A percentile compares a stretch with the other conserved stretches of the same genome.
These are phyloP conservation scores for Lithobates sylvaticus DNA, from an alignment of 2,797 vertebrate genomes.

Conservation along the genomic window DNA sequence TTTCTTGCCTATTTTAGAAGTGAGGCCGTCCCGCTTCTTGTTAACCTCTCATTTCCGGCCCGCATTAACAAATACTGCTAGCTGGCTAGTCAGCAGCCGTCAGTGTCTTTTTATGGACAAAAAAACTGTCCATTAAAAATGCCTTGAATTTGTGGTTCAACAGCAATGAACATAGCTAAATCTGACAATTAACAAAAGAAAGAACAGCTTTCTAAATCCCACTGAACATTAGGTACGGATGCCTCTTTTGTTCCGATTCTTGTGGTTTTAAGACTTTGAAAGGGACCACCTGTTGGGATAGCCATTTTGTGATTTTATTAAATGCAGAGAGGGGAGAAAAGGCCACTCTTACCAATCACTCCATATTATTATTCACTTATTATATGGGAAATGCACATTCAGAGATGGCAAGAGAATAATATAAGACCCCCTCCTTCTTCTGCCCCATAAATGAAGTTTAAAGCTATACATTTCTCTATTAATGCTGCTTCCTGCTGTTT, in stretches of 20 bases:
- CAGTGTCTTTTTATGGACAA: slow-evolving; percentile 98
- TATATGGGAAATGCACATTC: slow-evolving; percentile 84
- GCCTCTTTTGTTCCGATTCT: slow-evolving; percentile 93
- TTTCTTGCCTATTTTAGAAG: slow-evolving; percentile 73
- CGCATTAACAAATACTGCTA: slow-evolving; percentile 84
- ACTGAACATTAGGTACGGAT: slow-evolving; percentile 99
- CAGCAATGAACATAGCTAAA: slow-evolving; percentile 98
- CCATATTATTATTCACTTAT: slow-evolving; percentile 84
- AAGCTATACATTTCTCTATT: slow-evolving; percentile 75
- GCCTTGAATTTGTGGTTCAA: slow-evolving; percentile 96
- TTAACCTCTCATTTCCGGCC: slow-evolving; percentile 79
- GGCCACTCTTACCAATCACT: slow-evolving; percentile 85
- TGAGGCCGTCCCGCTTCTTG: slow-evolving; percentile 79
- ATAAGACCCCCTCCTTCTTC: slow-evolving; percentile 66
- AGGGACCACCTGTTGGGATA: slow-evolving; percentile 98
- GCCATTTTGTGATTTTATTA: slow-evolving; percentile 84
- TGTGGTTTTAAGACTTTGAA: slow-evolving; percentile 93
- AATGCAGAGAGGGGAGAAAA: slow-evolving; percentile 82
- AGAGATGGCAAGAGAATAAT: slow-evolving; percentile 75
- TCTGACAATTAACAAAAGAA: slow-evolving; percentile 98
- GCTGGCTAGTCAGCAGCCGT: slow-evolving; percentile 97
- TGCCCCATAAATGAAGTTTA: slow-evolving; percentile 73
- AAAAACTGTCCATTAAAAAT: slow-evolving; percentile 98
- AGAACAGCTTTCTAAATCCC: slow-evolving; percentile 99
- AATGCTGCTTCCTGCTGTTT: slow-evolving; percentile 71